Evolutionary conservation across 2,113 vertebrate species (phyloP).

Genomic region (Murina feae): DNA sequence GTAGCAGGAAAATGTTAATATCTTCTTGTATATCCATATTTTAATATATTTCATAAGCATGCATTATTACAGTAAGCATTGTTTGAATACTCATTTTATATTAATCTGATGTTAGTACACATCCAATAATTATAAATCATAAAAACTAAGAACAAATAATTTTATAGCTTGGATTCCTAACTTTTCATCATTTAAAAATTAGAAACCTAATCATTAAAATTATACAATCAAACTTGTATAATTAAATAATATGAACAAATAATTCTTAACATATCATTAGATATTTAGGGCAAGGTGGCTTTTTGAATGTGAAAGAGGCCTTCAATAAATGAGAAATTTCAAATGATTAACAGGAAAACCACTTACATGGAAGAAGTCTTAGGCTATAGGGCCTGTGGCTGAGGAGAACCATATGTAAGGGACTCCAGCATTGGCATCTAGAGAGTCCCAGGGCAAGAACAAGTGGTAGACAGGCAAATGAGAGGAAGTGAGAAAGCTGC

Average conservation of each 20-base stretch:
- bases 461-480: background rate
- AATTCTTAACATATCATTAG: background rate
- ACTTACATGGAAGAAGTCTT: background rate
- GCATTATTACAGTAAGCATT: background rate
- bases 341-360: background rate
- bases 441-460: background rate
- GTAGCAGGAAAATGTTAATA: background rate
- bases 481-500: background rate
- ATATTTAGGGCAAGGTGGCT: background rate
- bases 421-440: fast-evolving
- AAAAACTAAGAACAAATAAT: background rate
- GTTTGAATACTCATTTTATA: background rate
- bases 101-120: background rate
- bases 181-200: background rate
- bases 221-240: background rate
- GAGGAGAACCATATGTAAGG: background rate
- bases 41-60: background rate
- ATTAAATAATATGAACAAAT: background rate
- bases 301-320: background rate
- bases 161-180: background rate
- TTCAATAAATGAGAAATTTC: background rate
- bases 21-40: background rate
- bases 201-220: background rate
- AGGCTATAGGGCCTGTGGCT: background rate
- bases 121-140: background rate